phyloP scores from a whole-genome alignment of 2,113 vertebrate species.

The Opisthocomus hoazin region DNA sequence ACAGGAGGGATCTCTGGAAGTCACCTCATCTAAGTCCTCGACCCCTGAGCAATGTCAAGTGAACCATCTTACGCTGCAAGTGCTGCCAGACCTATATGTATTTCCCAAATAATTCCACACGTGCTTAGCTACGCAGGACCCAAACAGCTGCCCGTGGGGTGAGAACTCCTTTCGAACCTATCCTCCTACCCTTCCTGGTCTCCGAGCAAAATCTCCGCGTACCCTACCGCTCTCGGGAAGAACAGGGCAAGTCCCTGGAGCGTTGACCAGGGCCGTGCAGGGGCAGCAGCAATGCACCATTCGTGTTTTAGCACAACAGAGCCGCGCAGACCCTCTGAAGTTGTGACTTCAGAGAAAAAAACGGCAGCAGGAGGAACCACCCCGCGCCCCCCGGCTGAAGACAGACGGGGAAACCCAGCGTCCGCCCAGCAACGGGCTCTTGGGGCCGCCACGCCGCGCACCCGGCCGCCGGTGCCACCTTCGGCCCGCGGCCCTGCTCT shows the following conservation, averaged over 20 bases:
- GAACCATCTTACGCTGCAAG: not conserved
- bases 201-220: too few relatives aligned
- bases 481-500: not conserved
- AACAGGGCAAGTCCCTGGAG: rapidly evolving
- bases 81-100: not conserved
- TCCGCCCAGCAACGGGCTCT: not conserved
- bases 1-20: not conserved
- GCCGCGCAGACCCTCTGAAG: rapidly evolving
- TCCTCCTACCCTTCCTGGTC: not conserved
- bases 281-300: rapidly evolving
- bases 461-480: rapidly evolving
- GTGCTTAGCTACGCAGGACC: not conserved
- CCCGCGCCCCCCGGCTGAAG: rapidly evolving
- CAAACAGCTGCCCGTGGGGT: not conserved
- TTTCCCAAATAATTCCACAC: not conserved
- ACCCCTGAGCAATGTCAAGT: not conserved
- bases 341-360: rapidly evolving
- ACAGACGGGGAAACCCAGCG: rapidly evolving
- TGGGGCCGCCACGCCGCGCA: not conserved
- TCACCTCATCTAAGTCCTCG: not conserved
- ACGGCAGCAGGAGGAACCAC: rapidly evolving
- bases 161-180: not conserved
- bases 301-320: not conserved
- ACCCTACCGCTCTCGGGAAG: rapidly evolving
- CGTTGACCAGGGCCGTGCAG: too few relatives aligned